Evolutionary conservation across 2,797 vertebrate genomes (phyloP), one percentile per base, ranked within the genome.

Genomic region (Stomatorhinus walkeri): DNA sequence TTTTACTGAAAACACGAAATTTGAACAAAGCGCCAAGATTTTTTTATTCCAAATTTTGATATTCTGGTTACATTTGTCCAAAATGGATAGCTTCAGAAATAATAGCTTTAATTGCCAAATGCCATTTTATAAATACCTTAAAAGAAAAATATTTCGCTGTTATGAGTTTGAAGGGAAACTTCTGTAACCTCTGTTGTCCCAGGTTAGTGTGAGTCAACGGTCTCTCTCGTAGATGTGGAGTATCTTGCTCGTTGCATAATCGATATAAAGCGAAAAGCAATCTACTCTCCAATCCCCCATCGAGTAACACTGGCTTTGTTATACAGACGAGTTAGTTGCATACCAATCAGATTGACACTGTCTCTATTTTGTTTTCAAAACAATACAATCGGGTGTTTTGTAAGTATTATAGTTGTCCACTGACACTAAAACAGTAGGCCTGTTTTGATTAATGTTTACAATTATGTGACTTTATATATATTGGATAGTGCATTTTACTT

Each of bases 141-240:
- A 36, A 32, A 24, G 19, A 12, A 59, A 59, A 56, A 36, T 7
- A 40, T 12, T 12, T 32, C 2, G 51, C 28, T 36, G 32, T 87
- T n/a, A 14, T 43, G 4, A 56, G 22, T 36, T 56, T 87, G 52
- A n/a, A 40, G 7, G 43, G 85, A 89, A 51, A 79, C 59, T 56
- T 40, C 12, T 46, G 64, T 61, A 48, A 87, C 6, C 61, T 8
- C 46, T 54, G 48, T 24, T 59, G 54, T 85, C 48, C 12, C 40
- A 48, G 48, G 61, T 84, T 87, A 7, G 28, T 56, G 8, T 48
- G 79, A 89, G 52, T 64, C 81, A 10, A 85, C 12, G 22, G 7
- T 64, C 52, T 52, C n/a, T 76, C 83, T 2, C 68, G 90, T 85
- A 90, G 87, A 89, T 85, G 89, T 89, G 90, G 91, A 89, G 91